Evolutionary conservation across 2,888 invertebrate species (phyloP), one percentile per base, ranked within the genome.

Genomic region (Drosophila heteroneura): DNA sequence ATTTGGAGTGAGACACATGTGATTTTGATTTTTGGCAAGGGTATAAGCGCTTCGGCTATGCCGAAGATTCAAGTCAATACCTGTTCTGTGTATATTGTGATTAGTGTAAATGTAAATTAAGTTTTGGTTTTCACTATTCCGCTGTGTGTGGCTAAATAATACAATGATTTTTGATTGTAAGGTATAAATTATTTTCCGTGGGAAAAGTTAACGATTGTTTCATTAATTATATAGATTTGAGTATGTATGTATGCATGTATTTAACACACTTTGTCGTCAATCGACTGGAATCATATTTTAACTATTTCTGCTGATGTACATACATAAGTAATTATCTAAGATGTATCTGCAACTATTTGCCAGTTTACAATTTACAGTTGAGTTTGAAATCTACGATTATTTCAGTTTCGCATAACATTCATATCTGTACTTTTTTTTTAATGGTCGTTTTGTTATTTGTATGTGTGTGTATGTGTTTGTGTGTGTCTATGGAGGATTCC

Each of bases 131-230:
- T 56, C 47, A 49, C 37, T 64, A 32, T 37, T 60, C 44, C 35
- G 71, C 60, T 52, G 57, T 64, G 70, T 79, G 70, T 79, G 78
- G 66, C 73, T 83, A 79, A 87, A 76, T 85, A 70, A 73, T 73
- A 81, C 71, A 77, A 76, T 76, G 81, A 82, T 77, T 79, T 76
- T 83, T 76, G 76, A 79, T 83, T 78, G 67, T 83, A 74, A 76
- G 79, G 65, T 83, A 67, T 26, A 74, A 90, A 80, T 81, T 67
- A 77, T 68, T 90, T 88, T 88, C 86, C 88, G 90, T 88, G 88
- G 88, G 88, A 83, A 81, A 85, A 88, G 90, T 86, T 89, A 90
- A 88, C 90, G 70, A 75, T 86, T 87, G 83, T 85, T 88, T 79
- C 76, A 65, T 69, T 74, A 32, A 69, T 62, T 70, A 63, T 61